Evolutionary conservation across 2,888 invertebrate genomes (phyloP).

Genomic region (Cantharis rustica): DNA sequence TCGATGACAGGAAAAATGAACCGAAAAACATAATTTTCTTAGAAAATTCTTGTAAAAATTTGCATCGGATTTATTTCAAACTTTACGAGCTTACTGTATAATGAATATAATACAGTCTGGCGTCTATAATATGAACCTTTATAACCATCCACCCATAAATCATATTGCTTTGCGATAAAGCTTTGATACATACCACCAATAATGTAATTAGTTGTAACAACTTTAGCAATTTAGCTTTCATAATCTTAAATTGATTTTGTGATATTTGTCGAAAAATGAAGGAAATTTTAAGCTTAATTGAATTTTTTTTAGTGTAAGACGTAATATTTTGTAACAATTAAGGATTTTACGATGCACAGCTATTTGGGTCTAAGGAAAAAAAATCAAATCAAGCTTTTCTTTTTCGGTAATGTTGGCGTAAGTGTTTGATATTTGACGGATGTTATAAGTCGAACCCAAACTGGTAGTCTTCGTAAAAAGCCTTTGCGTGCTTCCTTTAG

Average conservation of each 20-base stretch:
- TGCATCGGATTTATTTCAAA: too few relatives aligned
- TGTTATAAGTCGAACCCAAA: constrained; percentile 13
- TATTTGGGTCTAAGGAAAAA: neutral
- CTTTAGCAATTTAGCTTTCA: neutral
- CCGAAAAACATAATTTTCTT: too few relatives aligned
- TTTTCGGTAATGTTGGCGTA: constrained; percentile 9
- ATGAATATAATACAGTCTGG: neutral
- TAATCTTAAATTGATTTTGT: neutral
- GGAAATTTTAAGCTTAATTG: neutral
- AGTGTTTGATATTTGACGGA: constrained; percentile 14
- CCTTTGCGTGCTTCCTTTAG: constrained; percentile 11
- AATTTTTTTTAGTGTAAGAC: neutral
- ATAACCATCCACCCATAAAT: neutral
- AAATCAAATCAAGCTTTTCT: constrained; percentile 18
- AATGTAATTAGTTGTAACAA: neutral
- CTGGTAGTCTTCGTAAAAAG: constrained; percentile 7
- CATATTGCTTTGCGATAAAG: neutral
- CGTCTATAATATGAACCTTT: neutral
- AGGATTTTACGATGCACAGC: neutral
- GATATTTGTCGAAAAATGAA: neutral
- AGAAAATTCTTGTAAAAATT: too few relatives aligned
- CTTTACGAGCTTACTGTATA: neutral
- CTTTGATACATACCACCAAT: neutral
- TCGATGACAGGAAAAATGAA: too few relatives aligned
- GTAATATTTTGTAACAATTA: neutral